Evolutionary conservation across 2,113 vertebrate genomes (phyloP).

Genomic region (Rousettus leschenaultii): DNA sequence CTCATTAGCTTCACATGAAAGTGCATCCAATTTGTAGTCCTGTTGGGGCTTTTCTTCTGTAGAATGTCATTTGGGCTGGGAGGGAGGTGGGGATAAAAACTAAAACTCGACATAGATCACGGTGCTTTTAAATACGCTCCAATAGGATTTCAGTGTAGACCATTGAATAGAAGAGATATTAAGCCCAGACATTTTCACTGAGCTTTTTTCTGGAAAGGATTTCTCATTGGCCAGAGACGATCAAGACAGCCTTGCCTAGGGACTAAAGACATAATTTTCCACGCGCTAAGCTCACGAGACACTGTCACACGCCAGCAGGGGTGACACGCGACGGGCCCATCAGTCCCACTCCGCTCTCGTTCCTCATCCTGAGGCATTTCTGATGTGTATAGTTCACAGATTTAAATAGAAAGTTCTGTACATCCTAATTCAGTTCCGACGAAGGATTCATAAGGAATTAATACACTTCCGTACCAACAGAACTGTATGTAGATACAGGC

Average conservation of each 20-base stretch:
- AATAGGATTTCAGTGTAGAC: neutral
- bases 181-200: neutral
- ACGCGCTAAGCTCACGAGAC: neutral
- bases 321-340: neutral
- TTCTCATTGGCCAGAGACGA: neutral
- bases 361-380: neutral
- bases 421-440: neutral
- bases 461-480: neutral
- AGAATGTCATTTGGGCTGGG: no score
- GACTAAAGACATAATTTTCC: neutral
- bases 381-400: neutral
- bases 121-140: neutral
- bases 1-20: neutral
- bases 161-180: neutral
- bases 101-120: neutral
- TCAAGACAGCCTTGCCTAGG: neutral
- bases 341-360: neutral
- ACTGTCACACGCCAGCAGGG: no score
- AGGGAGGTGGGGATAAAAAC: neutral
- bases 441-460: neutral
- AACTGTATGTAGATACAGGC: neutral
- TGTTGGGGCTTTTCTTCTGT: neutral
- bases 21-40: neutral
- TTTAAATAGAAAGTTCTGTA: neutral
- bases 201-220: neutral